phyloP scores from a whole-genome alignment of 2,113 vertebrate genomes.

The Nothobranchius kuhntae region DNA sequence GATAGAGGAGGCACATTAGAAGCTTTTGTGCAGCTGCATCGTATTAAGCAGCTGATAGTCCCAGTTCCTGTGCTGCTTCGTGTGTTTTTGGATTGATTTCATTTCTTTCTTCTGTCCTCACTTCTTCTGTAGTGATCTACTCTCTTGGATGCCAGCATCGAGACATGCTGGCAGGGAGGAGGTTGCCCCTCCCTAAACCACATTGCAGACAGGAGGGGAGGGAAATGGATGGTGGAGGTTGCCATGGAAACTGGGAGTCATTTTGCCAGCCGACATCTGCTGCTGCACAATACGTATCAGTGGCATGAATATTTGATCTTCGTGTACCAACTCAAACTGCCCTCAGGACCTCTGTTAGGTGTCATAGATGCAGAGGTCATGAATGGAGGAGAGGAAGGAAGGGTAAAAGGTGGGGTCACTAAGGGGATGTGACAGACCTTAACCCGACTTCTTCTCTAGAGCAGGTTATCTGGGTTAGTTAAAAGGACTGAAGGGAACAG shows the following conservation, averaged over 20 bases:
- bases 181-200: slow-evolving; percentile 22
- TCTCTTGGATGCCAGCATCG: slow-evolving; percentile 29
- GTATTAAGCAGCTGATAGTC: slow-evolving; percentile 72
- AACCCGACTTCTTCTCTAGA: slow-evolving; percentile 58
- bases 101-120: background rate
- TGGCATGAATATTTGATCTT: slow-evolving; percentile 73
- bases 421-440: slow-evolving; percentile 42
- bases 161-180: slow-evolving; percentile 29
- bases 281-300: slow-evolving; percentile 28
- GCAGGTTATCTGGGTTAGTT: slow-evolving; percentile 34
- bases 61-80: slow-evolving; percentile 25
- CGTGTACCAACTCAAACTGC: slow-evolving; percentile 46
- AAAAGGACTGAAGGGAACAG: slow-evolving; percentile 7
- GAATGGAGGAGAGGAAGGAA: background rate
- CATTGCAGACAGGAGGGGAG: slow-evolving; percentile 24
- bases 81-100: slow-evolving; percentile 9
- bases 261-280: slow-evolving; percentile 59
- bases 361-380: slow-evolving; percentile 25
- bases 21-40: slow-evolving; percentile 58
- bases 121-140: slow-evolving; percentile 20
- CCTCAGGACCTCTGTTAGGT: slow-evolving; percentile 19
- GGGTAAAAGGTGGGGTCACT: slow-evolving; percentile 37
- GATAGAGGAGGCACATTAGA: slow-evolving; percentile 36
- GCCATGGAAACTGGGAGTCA: slow-evolving; percentile 76
- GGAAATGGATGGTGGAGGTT: slow-evolving; percentile 55